Base-by-base conservation (phyloP, 92 coral and sea anemone genomes). In the Palythoa heliodiscus region DNA sequence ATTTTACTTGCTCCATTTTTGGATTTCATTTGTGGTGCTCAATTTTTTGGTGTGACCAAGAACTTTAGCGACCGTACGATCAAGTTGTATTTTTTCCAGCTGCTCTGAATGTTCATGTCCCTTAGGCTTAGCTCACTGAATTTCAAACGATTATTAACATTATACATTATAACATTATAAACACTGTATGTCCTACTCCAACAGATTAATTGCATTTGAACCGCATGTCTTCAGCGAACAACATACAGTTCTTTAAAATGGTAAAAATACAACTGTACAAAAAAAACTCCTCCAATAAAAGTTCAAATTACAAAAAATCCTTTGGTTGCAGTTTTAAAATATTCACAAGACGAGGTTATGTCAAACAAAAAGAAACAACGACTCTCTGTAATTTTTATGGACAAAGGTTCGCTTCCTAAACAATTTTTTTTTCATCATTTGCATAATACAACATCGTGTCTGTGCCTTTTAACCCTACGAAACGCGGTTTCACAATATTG, bases 401-500 rank as follows among this genome's bases (percentile, higher is more conserved):
- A 24, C 72, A 67, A 25, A 47, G 9, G 43, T 48, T 80, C 84
- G 40, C 5, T 80, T 66, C 53, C 54, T 61, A 68, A 63, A 19
- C 53, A 29, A 60, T 20, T 78, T 35, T n/a, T 52, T 29, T 38
- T 23, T 20, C 35, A 13, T 11, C 11, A 80, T 80, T 67, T 63
- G 61, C 84, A 80, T 80, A 80, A 80, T 64, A 57, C 39, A 64
- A 20, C 43, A 80, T 47, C 48, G n/a, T 29, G 57, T 63, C 20
- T 64, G 24, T 17, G 50, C 63, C 84, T 79, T 67, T 43, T 47
- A 25, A 16, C 43, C 84, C 20, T 11, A 29, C 47, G 10, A 53
- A 80, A 80, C 43, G 50, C 9, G 50, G 9, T 48, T 16, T 80
- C 63, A 60, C 73, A 19, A 29, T 68, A 66, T 35, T 64, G 4